phyloP scores from a whole-genome alignment of 2,888 invertebrate species.

The Orthosia gracilis region DNA sequence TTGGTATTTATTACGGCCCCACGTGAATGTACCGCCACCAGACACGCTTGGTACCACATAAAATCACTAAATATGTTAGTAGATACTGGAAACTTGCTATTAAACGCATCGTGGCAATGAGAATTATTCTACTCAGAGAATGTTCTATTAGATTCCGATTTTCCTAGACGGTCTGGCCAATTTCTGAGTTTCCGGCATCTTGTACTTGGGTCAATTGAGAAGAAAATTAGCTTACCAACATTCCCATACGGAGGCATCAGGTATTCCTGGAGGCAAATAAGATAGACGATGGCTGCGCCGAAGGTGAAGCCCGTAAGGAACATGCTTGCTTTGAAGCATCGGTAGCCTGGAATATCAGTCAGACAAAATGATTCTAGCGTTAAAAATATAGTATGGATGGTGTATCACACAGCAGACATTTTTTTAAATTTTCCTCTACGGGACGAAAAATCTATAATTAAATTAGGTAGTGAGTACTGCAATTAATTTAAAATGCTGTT shows the following conservation, averaged over 20 bases:
- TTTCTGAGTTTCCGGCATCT: background rate
- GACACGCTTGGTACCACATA: slow-evolving; percentile 2
- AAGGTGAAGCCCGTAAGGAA: slow-evolving; percentile 97
- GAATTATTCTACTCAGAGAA: slow-evolving; percentile 9
- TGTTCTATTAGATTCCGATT: background rate
- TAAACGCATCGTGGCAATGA: slow-evolving; percentile 1
- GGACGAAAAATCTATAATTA: background rate
- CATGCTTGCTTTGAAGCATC: slow-evolving; percentile 97
- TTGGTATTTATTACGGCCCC: background rate
- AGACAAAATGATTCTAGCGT: background rate
- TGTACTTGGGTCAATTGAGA: background rate
- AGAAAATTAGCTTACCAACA: slow-evolving; percentile 89
- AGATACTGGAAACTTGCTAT: slow-evolving; percentile 22
- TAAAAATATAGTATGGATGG: too few species aligned
- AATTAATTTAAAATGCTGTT: slow-evolving; percentile 1
- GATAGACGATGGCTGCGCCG: slow-evolving; percentile 95
- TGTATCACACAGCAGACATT: too few species aligned
- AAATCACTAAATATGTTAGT: slow-evolving; percentile 25
- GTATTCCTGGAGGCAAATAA: slow-evolving; percentile 95
- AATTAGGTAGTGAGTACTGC: too few species aligned
- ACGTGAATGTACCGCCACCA: slow-evolving; percentile 23
- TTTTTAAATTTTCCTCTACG: slow-evolving; percentile 1
- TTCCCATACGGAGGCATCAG: slow-evolving; percentile 95
- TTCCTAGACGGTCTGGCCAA: background rate
- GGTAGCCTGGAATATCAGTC: slow-evolving; percentile 93